Percentiles rank a stretch among this genome's conserved stretches.
Evolutionary conservation across 2,113 vertebrate species (phyloP).

Genomic region (Rhadina sibilatrix): DNA sequence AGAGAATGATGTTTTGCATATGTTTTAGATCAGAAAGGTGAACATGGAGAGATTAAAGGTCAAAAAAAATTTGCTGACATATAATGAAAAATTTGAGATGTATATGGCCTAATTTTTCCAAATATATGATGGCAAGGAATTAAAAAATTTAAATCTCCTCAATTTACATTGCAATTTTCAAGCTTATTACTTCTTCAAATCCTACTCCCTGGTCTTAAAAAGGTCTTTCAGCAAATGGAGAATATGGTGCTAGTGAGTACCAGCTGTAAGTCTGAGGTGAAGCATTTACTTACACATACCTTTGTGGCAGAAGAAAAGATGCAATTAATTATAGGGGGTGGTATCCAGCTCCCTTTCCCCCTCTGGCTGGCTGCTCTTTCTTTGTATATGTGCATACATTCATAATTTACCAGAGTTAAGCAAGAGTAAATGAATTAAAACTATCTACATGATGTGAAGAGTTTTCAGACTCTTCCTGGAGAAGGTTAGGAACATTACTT

Average conservation of each 20-base stretch:
- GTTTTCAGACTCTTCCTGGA: not conserved
- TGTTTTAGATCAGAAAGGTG: not conserved
- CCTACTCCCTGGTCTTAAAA: not conserved
- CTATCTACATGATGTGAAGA: not conserved
- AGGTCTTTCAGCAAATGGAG: not conserved
- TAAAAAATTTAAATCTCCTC: not conserved
- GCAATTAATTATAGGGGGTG: not conserved
- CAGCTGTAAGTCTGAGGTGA: not conserved
- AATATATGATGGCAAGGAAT: not conserved
- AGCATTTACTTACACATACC: not conserved
- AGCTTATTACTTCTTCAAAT: not conserved
- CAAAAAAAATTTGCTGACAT: not conserved
- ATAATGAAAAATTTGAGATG: not conserved
- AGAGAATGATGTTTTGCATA: not conserved
- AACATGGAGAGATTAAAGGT: not conserved
- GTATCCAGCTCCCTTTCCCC: not conserved
- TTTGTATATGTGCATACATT: not conserved
- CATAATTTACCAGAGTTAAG: not conserved
- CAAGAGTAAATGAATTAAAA: not conserved
- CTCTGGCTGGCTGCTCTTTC: not conserved
- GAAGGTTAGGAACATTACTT: not conserved
- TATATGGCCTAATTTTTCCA: not conserved
- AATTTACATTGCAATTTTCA: slow-evolving; percentile 2
- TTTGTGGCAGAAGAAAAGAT: not conserved
- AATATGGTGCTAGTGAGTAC: not conserved